Percentiles rank a stretch among this genome's conserved stretches.
phyloP scores from a whole-genome alignment of 2,888 invertebrate genomes.

The Zele albiditarsus region DNA sequence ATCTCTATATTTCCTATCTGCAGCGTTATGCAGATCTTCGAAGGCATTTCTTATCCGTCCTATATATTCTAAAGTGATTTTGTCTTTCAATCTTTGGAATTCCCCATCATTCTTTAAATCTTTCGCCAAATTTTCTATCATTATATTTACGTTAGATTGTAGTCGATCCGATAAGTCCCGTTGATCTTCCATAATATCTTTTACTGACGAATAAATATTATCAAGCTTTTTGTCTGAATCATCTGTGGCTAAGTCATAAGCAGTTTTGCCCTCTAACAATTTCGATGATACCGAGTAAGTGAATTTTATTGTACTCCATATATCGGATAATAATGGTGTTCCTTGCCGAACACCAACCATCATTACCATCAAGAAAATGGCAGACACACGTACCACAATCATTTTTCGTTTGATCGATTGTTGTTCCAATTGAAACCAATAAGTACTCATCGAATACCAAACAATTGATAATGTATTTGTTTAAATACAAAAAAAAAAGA shows the following conservation, averaged over 20 bases:
- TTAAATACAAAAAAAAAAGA: no score
- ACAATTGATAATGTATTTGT: no score
- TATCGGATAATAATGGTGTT: background rate
- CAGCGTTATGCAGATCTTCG: background rate
- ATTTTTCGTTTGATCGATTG: background rate
- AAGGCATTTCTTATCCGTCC: background rate
- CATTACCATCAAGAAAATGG: background rate
- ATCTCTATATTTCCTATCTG: background rate
- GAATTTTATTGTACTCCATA: background rate
- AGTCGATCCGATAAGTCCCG: background rate
- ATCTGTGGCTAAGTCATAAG: background rate
- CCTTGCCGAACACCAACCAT: background rate
- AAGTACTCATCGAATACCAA: no score
- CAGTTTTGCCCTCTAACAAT: background rate
- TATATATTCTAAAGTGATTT: background rate
- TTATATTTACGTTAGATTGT: background rate
- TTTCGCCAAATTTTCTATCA: background rate
- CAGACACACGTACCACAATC: background rate
- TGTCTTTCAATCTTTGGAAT: background rate
- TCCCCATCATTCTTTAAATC: background rate
- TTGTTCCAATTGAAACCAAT: no score
- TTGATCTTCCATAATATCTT: background rate
- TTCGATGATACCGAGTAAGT: background rate
- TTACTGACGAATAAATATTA: background rate
- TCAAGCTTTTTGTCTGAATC: background rate